Evolutionary conservation across 2,113 vertebrate species (phyloP), one percentile per base, ranked within the genome.

Genomic region (Cichladusa arquata): DNA sequence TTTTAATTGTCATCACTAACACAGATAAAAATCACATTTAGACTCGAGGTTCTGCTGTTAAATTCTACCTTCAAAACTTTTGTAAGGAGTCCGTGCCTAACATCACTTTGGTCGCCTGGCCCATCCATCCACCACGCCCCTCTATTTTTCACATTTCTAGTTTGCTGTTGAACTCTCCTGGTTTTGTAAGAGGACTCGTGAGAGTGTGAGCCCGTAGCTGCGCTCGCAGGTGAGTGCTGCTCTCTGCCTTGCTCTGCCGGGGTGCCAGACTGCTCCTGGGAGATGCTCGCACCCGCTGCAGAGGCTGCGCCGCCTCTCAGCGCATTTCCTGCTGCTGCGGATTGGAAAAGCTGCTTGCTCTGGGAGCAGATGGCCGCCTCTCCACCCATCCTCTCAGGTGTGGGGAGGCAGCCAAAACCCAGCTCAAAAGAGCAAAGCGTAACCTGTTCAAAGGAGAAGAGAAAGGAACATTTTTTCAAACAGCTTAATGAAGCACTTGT

Each of bases 401-500:
- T n/a, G 88, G 90, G 88, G 96, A 94, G 53, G 57, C 94, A 91
- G 94, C 95, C 95, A 86, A 95, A 96, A 93, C 38, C 50, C 54
- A 34, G 80, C 80, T 96, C 88, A 82, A 89, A 97, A 97, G 90
- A 96, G 90, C 92, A 90, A 94, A 96, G 94, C 51, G 0, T 93
- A 95, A 84, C 92, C 94, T 93, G 92, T 96, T 96, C 93, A 95
- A 96, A 96, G 93, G 80, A 93, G 96, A 96, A 50, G 57, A 92
- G 94, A 97, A 91, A 92, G 58, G 83, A 95, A 70, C 94, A 54
- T 93, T 97, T 96, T 90, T 96, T 92, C 93, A 91, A 96, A 93
- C 64, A 70, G 85, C 87, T 94, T 96, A 92, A 96, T 83, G 93
- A 95, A 91, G 88, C 90, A 86, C 92, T 97, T 90, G 93, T 92